phyloP scores from a whole-genome alignment of 1,140 invertebrate species.

The Drosophila trapezifrons region DNA sequence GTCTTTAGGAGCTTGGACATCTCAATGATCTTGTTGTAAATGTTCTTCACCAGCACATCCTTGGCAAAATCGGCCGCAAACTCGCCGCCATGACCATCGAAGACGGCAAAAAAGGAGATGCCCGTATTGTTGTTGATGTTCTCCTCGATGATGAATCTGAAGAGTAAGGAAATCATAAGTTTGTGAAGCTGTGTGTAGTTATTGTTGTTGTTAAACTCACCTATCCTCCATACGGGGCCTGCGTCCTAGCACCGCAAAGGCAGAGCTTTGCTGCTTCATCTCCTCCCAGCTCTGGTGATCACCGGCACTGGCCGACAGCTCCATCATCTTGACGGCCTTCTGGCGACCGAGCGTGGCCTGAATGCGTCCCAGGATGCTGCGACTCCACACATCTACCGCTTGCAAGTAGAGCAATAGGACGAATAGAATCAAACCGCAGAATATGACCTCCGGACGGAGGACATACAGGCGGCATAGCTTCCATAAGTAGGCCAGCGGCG shows the following conservation, averaged over 20 bases:
- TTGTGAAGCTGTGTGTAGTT: too few species aligned
- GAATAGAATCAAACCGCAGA: conserved; percentile 88
- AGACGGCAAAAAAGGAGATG: conserved; percentile 94
- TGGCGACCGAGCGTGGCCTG: conserved; percentile 88
- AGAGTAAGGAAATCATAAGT: background rate
- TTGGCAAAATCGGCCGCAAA: conserved; percentile 96
- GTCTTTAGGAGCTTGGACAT: conserved; percentile 89
- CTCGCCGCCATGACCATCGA: conserved; percentile 97
- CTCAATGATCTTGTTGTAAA: conserved; percentile 90
- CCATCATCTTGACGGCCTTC: conserved; percentile 83
- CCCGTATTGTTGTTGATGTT: conserved; percentile 89
- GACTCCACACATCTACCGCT: conserved; percentile 91
- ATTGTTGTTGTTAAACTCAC: conserved; percentile 31
- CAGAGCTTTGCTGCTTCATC: conserved; percentile 89
- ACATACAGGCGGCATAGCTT: conserved; percentile 89
- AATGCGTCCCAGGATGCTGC: conserved; percentile 89
- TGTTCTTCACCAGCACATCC: conserved; percentile 91
- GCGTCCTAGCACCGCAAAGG: conserved; percentile 94
- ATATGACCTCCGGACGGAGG: conserved; percentile 90
- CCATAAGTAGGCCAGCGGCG: conserved; percentile 89
- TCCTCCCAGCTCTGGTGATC: conserved; percentile 90
- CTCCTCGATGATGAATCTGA: conserved; percentile 90
- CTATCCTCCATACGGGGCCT: conserved; percentile 96
- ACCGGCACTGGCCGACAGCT: conserved; percentile 84
- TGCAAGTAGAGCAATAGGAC: conserved; percentile 91